These are phyloP conservation scores for Gallirallus australis DNA, from an alignment of 2,797 vertebrate species.

Conservation along the genomic window DNA sequence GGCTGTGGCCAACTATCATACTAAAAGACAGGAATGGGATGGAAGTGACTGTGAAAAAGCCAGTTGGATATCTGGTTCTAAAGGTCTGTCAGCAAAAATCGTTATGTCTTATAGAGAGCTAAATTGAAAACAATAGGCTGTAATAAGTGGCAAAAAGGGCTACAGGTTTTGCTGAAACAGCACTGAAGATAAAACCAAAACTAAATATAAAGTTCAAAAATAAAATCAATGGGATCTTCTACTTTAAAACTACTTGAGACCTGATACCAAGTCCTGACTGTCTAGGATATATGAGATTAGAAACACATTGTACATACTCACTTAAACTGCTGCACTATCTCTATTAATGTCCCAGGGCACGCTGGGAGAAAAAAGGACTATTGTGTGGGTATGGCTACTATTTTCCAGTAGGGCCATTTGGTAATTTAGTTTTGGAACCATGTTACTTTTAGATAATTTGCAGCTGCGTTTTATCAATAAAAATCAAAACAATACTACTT, in stretches of 20 bases:
- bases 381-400: not conserved
- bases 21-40: not conserved
- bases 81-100: not conserved
- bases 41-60: not conserved
- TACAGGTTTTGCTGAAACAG: not conserved
- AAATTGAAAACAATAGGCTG: not conserved
- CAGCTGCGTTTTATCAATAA: not conserved
- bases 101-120: not conserved
- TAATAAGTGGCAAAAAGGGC: not conserved
- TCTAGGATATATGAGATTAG: not conserved
- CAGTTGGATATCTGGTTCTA: not conserved
- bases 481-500: not conserved
- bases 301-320: not conserved
- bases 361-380: not conserved
- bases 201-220: not conserved
- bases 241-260: not conserved
- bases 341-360: not conserved
- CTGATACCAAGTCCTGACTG: not conserved
- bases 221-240: not conserved
- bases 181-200: not conserved
- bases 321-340: not conserved
- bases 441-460: not conserved
- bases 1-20: not conserved
- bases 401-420: not conserved
- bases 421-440: not conserved